Evolutionary conservation across 1,140 invertebrate species (phyloP), one percentile per base, ranked within the genome.

Genomic region (Euglossa dilemma): DNA sequence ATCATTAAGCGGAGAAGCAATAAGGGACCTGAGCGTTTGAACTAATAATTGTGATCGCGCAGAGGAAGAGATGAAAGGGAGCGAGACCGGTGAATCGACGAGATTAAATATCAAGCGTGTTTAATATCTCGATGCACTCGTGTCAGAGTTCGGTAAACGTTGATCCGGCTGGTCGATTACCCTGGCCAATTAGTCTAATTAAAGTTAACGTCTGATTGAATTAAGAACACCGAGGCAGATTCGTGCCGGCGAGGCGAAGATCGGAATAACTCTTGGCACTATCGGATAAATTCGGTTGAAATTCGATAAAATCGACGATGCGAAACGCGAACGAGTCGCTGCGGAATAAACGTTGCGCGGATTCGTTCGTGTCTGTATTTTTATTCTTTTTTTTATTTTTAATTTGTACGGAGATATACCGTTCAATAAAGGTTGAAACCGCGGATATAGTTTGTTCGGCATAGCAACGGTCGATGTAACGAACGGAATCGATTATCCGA

Each of bases 1-100:
- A n/a, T 66, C 66, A 75, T 81, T 81, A 81, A 9, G 23, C 14
- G 12, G 20, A 36, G 50, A 75, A 45, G 72, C 25, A 57, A 64
- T 36, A 8, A 43, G 43, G 11, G 8, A 36, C 8, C 20, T 59
- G 25, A 8, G 59, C 54, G 45, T 36, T 71, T n/a, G 25, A 75
- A 75, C 14, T 66, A 75, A 66, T 75, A 67, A 81, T 52, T 23
- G 43, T 12, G 61, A 50, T 23, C n/a, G 36, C 14, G 7, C 25
- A 0, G 1, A 12, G 64, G 0, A 47, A n/a, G 45, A 12, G 0
- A 9, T 25, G 11, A 23, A 12, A 25, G 47, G 12, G 3, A 16
- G 14, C 20, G 6, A n/a, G 66, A 50, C 18, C 12, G 25, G 25
- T 36, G 36, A 36, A 36, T 80, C 23, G 47, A 64, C 12, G 23